Base-by-base conservation (phyloP, 2,113 vertebrate genomes). In the Zapus hudsonius region DNA sequence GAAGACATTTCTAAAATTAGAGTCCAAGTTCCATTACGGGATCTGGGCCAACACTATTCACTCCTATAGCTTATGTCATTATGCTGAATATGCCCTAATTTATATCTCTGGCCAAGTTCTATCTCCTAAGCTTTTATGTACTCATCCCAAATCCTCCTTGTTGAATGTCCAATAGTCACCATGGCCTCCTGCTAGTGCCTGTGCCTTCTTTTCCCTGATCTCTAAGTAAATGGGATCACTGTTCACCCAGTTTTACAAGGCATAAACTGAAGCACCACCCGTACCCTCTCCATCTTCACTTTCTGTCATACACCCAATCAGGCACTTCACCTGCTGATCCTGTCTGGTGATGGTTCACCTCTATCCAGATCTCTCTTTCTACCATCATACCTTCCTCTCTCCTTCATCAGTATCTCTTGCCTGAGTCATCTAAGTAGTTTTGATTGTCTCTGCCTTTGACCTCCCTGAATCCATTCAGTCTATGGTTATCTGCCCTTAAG, bases 1-100 rank as follows among this genome's bases (percentile, higher is more conserved):
- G 44, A 89, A 84, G 69, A 90, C 70, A 15, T 66, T 61, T 52
- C 79, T 90, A 83, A 92, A 82, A 83, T 76, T 40, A 88, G 36
- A 83, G 74, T 70, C n/a, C 42, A 47, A 67, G 42, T 93, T 82
- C 76, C 27, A 33, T 52, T 82, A 33, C 47, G 73, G 61, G 31
- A 15, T 76, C 23, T 59, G 52, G 63, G 29, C 83, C 83, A 73
- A 15, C 42, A 52, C 3, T n/a, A 25, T 78, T 86, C 66, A 70
- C 25, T 89, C 55, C 47, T 75, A 0, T 66, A 70, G 33, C 52
- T 88, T 84, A 17, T 12, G 10, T 47, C 33, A 33, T 63, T 89
- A 47, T 57, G 20, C 42, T 87, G 73, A 42, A 27, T 36, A n/a
- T 66, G 42, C 44, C 29, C 29, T 59, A 22, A 57, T 91, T 69